Evolutionary conservation across 2,113 vertebrate species (phyloP).

Genomic region (Pavo muticus): DNA sequence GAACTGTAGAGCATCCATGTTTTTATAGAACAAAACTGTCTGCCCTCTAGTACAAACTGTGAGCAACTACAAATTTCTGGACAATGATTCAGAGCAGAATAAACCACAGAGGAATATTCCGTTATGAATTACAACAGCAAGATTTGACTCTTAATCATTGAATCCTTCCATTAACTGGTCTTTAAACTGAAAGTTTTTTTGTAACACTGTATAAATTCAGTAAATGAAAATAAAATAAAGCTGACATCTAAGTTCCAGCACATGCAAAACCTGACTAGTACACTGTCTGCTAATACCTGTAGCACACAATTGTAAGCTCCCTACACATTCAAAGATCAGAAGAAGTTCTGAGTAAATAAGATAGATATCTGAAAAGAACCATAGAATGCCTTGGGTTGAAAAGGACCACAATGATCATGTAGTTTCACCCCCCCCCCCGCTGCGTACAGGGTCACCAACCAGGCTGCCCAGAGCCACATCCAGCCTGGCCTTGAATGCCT

Average conservation of each 20-base stretch:
- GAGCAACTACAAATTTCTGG: neutral
- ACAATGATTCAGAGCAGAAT: neutral
- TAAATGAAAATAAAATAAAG: neutral
- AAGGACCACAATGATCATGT: too few species aligned
- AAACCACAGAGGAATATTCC: neutral
- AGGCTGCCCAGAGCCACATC: too few species aligned
- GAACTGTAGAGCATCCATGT: neutral
- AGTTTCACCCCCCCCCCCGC: too few species aligned
- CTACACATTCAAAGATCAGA: neutral
- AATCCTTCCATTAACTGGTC: neutral
- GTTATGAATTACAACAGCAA: neutral
- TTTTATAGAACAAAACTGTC: neutral
- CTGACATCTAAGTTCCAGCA: neutral
- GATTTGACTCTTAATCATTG: neutral
- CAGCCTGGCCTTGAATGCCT: too few species aligned
- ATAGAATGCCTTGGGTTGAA: too few species aligned
- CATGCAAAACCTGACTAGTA: neutral
- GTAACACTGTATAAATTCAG: neutral
- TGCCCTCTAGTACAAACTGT: neutral
- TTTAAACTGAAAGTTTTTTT: neutral
- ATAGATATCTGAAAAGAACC: neutral
- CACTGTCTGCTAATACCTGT: neutral
- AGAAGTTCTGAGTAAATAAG: neutral
- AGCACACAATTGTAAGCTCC: neutral
- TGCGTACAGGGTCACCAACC: too few species aligned